A percentile compares a stretch with the other conserved stretches of the same genome.
Conservation (phyloP, 2,888 invertebrate species). For the Metacarcinus magister region DNA sequence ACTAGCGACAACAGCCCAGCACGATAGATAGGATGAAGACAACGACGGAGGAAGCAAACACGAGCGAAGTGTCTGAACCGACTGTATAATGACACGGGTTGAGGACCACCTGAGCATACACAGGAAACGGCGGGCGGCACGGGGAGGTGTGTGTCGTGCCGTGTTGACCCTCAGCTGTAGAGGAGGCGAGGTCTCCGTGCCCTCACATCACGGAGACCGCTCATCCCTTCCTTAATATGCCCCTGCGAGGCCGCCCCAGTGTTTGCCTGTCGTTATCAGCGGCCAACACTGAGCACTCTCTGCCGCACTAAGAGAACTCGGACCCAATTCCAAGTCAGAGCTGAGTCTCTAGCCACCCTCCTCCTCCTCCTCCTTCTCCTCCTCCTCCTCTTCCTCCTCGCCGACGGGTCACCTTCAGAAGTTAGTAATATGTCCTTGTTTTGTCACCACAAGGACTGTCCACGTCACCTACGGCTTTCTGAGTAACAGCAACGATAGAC, state of each 20-base stretch:
- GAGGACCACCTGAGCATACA: constrained; percentile 42
- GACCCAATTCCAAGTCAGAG: constrained; percentile 57
- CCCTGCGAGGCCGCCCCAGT: constrained; percentile 47
- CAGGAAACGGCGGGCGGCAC: not conserved
- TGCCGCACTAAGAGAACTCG: constrained; percentile 44
- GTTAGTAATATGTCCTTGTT: not conserved
- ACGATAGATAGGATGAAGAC: constrained; percentile 50
- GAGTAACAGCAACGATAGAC: not conserved
- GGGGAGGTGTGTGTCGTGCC: constrained; percentile 33
- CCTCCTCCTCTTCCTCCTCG: not conserved
- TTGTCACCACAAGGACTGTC: not conserved
- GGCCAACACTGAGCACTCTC: constrained; percentile 57
- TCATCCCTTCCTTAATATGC: constrained; percentile 75
- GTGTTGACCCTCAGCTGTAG: constrained; percentile 47
- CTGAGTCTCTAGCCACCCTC: constrained; percentile 38
- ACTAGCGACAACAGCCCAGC: constrained; percentile 23
- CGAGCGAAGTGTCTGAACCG: constrained; percentile 34
- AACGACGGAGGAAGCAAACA: constrained; percentile 49
- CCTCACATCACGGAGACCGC: constrained; percentile 66
- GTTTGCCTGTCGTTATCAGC: constrained; percentile 70
- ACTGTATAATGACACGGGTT: constrained; percentile 53
- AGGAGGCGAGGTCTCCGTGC: constrained; percentile 59
- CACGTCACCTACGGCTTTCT: not conserved
- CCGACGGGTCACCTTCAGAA: not conserved
- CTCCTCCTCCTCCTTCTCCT: constrained; percentile 46